Evolutionary conservation across 2,888 invertebrate species (phyloP), one percentile per base, ranked within the genome.

Genomic region (Coecobrya sp.): DNA sequence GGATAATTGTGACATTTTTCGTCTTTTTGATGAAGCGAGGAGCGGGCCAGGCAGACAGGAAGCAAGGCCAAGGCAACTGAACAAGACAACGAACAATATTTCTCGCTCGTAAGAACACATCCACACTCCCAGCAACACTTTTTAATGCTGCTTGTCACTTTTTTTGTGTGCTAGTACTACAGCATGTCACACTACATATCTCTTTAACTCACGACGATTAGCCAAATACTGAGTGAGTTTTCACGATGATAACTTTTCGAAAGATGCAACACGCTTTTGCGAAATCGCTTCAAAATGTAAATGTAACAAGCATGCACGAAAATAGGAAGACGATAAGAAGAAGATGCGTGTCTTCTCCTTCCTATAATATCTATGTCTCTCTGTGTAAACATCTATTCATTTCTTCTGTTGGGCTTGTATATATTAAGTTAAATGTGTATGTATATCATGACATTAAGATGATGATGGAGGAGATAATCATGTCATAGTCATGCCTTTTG

Each of bases 221-320:
- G 86, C 87, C 87, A 91, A 91, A 91, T 91, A 91, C 91, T 91
- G 91, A 91, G 86, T 87, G 82, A 91, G 86, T 87, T 91, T 91
- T 91, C 87, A 91, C 79, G 86, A 62, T 91, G 87, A 82, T 87
- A 68, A n/a, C 86, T 91, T 81, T 91, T 65, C 86, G 87, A 87
- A 81, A 91, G 87, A 87, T 91, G 79, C 82, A n/a, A 59, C 81
- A 82, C 55, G 36, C 81, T 82, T 59, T 59, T 82, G 16, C 10
- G 22, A 82, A 82, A 82, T 59, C 81, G 10, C 7, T 22, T 36
- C 7, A 82, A 82, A 82, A 79, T 79, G 79, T 79, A 79, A 81
- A 81, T 81, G 81, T 68, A 70, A 89, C 55, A 19, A 87, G 49
- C 30, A 19, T 30, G 82, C 82, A 90, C 62, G 85, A 91, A 91